Base-by-base conservation (phyloP, 2,888 invertebrate species). In the Nipponacmea schrenckii region DNA sequence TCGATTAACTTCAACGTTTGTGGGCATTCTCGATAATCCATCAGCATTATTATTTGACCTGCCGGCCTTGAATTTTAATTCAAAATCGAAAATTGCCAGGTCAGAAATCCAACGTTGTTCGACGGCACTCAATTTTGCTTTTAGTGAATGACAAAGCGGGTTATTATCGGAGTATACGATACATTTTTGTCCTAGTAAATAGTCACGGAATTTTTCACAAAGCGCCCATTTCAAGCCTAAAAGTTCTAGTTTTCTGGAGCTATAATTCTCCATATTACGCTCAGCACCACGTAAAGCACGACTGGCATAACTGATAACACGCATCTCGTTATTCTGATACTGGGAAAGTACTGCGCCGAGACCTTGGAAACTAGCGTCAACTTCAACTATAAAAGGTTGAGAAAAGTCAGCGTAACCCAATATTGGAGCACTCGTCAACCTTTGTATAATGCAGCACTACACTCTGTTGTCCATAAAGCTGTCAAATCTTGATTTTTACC, bases 221-320 rank as follows among this genome's bases (percentile, higher is more conserved):
- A 71, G 66, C n/a, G 76, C 76, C 77, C 77, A 77, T 63, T 77
- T 77, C 39, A 80, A 27, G 4, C 62, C 77, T 17, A 76, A 65
- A n/a, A 74, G 65, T 56, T 77, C 74, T 45, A 77, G 31, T 64
- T 76, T 66, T 64, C 48, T 68, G 20, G 64, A 68, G 39, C 73
- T 73, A 48, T 77, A 77, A 39, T 69, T 69, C n/a, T 31, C 26
- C 31, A 66, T 64, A 14, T 72, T 72, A 14, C 64, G 20, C 45
- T 72, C 72, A 14, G 46, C 45, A 15, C 67, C 67, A 7, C 72
- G 44, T n/a, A 72, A 48, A 15, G 46, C 56, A 8, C 72, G 68
- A 39, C 64, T 64, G 10, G 72, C 68, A 72, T 72, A 72, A 3
- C 56, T 68, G 20, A 70, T 66, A n/a, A 70, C 62, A 1, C 62